phyloP scores from a whole-genome alignment of 1,140 invertebrate genomes.

The Aradophagus sp. region DNA sequence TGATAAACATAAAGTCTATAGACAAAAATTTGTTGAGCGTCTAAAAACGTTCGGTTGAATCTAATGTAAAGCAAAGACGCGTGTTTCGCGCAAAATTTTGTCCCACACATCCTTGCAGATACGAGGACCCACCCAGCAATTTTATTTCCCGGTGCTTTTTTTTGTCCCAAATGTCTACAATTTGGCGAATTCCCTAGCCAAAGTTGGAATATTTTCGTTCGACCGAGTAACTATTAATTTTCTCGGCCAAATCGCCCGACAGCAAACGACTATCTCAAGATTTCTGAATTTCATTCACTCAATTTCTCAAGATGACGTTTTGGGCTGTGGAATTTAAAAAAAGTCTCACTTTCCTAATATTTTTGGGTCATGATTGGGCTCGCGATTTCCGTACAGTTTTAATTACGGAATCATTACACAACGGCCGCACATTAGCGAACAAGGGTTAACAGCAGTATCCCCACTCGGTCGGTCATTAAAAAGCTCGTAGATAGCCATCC shows the following conservation, averaged over 20 bases:
- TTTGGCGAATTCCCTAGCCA: conserved; percentile 23
- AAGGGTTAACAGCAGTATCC: conserved; percentile 34
- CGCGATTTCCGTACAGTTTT: conserved; percentile 37
- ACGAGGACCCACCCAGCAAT: too few species aligned
- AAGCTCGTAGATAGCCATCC: conserved; percentile 45
- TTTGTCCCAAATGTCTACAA: conserved; percentile 18
- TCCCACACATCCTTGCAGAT: too few species aligned
- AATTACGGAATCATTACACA: conserved; percentile 52
- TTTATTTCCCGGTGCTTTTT: conserved; percentile 17
- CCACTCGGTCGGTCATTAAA: conserved; percentile 40
- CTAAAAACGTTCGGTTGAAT: too few species aligned
- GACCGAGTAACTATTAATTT: conserved; percentile 19
- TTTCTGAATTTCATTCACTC: too few species aligned
- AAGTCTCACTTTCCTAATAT: conserved; percentile 1
- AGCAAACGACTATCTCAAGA: conserved; percentile 1
- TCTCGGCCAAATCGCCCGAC: conserved; percentile 12
- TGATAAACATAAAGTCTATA: too few species aligned
- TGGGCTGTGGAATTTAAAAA: background rate
- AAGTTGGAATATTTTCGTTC: conserved; percentile 6
- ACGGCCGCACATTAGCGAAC: conserved; percentile 38
- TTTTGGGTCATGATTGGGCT: too few species aligned
- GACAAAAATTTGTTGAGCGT: too few species aligned
- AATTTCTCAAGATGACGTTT: too few species aligned
- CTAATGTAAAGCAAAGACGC: too few species aligned
- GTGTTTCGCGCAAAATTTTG: too few species aligned